phyloP scores from a whole-genome alignment of 2,797 vertebrate genomes.

The Pseudochaenichthys georgianus region DNA sequence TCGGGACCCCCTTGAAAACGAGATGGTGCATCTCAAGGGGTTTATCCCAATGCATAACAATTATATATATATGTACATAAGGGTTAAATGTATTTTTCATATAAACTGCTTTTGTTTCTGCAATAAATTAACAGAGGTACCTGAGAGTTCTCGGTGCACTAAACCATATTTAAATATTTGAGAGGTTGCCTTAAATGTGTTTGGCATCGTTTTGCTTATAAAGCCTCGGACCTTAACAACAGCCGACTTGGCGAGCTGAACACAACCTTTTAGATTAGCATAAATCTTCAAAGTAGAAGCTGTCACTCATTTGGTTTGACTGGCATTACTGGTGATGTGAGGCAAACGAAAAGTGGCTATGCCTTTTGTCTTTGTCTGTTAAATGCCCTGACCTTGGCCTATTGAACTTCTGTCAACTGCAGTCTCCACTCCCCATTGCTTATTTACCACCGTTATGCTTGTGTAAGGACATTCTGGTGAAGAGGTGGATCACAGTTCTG shows the following conservation, averaged over 20 bases:
- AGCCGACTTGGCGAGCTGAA: constrained; percentile 22
- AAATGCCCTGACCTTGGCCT: constrained; percentile 80
- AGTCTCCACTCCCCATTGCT: constrained; percentile 51
- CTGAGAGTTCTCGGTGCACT: constrained; percentile 35
- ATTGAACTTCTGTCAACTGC: constrained; percentile 74
- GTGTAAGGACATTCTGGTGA: constrained; percentile 53
- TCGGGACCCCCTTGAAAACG: too few species aligned
- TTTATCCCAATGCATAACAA: too few species aligned
- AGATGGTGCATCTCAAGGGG: too few species aligned
- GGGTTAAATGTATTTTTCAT: not conserved
- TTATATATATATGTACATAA: not conserved
- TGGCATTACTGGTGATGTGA: constrained; percentile 65
- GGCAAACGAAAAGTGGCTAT: constrained; percentile 72
- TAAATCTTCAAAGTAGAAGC: constrained; percentile 79
- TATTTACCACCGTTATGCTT: constrained; percentile 68
- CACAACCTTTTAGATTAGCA: constrained; percentile 68
- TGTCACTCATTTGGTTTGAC: constrained; percentile 72
- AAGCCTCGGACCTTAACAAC: constrained; percentile 33
- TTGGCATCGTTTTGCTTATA: constrained; percentile 17
- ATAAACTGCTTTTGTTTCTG: constrained; percentile 24
- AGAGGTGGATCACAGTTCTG: constrained; percentile 50
- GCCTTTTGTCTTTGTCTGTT: constrained; percentile 80
- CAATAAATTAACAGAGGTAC: constrained; percentile 5
- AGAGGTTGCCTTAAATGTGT: constrained; percentile 13
- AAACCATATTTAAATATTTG: not conserved